These are phyloP conservation scores for Carcinoscorpius rotundicauda DNA, from an alignment of 1,140 invertebrate species.

Conservation along the genomic window DNA sequence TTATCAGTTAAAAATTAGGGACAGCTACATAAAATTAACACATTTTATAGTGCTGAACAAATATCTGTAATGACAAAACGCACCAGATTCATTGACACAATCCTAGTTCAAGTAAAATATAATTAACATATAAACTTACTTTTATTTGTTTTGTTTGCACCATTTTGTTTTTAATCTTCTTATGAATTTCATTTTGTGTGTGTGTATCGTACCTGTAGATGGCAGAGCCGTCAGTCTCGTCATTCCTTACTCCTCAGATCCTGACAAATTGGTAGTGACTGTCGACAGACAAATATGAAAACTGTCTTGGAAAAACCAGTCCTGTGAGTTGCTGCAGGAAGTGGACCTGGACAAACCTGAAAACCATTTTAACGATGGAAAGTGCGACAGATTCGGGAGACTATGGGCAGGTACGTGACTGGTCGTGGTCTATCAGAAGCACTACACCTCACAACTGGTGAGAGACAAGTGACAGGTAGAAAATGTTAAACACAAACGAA, in stretches of 20 bases:
- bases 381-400: conserved; percentile 62
- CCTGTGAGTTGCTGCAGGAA: conserved; percentile 38
- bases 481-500: background rate
- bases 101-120: no score
- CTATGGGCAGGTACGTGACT: conserved; percentile 51
- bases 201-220: no score
- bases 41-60: no score
- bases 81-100: no score
- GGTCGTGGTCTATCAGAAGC: background rate
- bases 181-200: no score
- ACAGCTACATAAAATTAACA: no score
- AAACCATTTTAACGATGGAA: conserved; percentile 78
- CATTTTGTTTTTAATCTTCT: no score
- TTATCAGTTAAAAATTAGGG: no score
- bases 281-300: conserved; percentile 45
- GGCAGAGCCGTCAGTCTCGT: conserved; percentile 34
- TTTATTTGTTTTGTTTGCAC: no score
- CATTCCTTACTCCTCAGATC: conserved; percentile 50
- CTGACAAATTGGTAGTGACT: conserved; percentile 49
- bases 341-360: conserved; percentile 43
- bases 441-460: background rate
- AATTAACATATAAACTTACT: no score
- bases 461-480: background rate
- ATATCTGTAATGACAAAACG: no score
- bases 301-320: conserved; percentile 46